Evolutionary conservation across 2,888 invertebrate genomes (phyloP), one percentile per base, ranked within the genome.

Genomic region (Pogonocherus hispidulus): DNA sequence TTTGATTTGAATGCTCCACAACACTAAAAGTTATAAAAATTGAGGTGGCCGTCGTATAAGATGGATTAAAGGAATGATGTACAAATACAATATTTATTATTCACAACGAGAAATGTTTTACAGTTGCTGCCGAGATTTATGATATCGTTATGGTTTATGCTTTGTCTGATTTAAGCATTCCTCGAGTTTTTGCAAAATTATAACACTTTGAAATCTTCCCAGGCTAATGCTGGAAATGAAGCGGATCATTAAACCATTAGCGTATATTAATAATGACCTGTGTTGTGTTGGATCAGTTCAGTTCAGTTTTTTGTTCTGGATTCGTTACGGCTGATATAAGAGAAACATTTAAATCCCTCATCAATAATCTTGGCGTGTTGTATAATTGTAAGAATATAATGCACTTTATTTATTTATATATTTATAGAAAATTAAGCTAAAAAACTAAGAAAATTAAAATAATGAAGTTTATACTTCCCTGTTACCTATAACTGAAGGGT

Each of bases 111-210:
- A 71, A 71, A 69, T 67, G 52, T 66, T 67, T 66, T 67, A 70
- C 70, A 66, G 70, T 72, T 72, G 63, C 52, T 68, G 20, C 32
- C 41, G 41, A 68, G 72, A 70, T 68, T 72, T 64, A 70, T 63
- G 65, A 66, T 68, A 66, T 72, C 70, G 68, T 68, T 72, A 67
- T 72, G 70, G 64, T 70, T 72, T 68, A 70, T 70, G 72, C 68
- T 62, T 54, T 56, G 63, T 63, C 64, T 68, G 68, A 66, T 66
- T 68, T 63, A 23, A 41, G 22, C 57, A 68, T 66, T 51, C 52
- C 51, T 63, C 14, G 3, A 47, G 20, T 63, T 63, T 63, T 63
- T 57, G 41, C 57, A 23, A 57, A 57, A 57, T 57, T 27, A 57
- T 46, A 57, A 57, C 57, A 57, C 37, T 57, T 44, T 44, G 11